These are phyloP conservation scores for Ranitomeya imitator DNA, from an alignment of 2,113 vertebrate species.

Conservation along the genomic window DNA sequence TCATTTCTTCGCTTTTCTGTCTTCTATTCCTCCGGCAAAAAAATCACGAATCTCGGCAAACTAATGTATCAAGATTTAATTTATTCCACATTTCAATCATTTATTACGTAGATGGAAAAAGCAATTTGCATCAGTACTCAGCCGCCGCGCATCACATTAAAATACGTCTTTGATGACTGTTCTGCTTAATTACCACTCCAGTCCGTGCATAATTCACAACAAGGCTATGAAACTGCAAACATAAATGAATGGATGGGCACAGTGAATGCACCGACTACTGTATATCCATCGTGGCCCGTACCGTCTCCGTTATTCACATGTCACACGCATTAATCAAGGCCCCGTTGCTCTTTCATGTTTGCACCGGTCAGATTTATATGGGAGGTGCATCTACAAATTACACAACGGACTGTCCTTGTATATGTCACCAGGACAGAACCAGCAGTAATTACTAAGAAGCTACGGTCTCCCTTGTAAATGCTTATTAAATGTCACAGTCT, in stretches of 20 bases:
- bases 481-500: conserved; percentile 31
- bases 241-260: conserved; percentile 18
- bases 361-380: background rate
- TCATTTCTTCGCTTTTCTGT: background rate
- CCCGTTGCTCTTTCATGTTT: conserved; percentile 15
- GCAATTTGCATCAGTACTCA: conserved; percentile 30
- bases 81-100: conserved; percentile 51
- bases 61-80: conserved; percentile 48
- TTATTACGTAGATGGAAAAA: conserved; percentile 48
- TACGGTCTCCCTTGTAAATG: background rate
- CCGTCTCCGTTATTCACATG: conserved; percentile 4
- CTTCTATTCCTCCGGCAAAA: background rate
- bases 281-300: background rate
- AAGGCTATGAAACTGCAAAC: conserved; percentile 18
- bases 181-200: conserved; percentile 55
- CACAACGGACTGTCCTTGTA: background rate
- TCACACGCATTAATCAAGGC: conserved; percentile 31
- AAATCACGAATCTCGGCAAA: background rate
- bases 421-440: conserved; percentile 9
- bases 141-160: conserved; percentile 40
- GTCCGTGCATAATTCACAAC: conserved; percentile 28
- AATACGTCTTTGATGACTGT: conserved; percentile 54
- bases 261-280: background rate
- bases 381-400: background rate
- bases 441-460: conserved; percentile 3